These are phyloP conservation scores for Prosapia bicincta DNA, from an alignment of 2,888 invertebrate genomes.

Conservation along the genomic window DNA sequence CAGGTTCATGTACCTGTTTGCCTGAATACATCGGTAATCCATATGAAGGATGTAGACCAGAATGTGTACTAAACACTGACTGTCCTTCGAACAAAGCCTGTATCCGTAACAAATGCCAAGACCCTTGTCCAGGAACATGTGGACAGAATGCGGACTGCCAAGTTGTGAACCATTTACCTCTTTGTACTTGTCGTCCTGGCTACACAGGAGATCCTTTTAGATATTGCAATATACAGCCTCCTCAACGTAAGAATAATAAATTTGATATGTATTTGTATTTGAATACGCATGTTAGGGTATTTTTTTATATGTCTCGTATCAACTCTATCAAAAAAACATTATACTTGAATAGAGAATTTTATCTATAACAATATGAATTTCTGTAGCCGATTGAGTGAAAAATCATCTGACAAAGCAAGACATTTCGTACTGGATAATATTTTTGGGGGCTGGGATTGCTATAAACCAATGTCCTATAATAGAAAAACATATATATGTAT, in stretches of 20 bases:
- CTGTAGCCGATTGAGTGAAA: too few relatives aligned
- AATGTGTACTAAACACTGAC: conserved; percentile 48
- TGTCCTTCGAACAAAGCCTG: conserved; percentile 48
- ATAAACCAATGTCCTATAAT: too few relatives aligned
- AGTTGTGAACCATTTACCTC: conserved; percentile 52
- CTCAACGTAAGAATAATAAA: background rate
- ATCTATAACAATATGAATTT: too few relatives aligned
- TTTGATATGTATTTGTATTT: too few relatives aligned
- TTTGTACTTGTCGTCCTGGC: conserved; percentile 58
- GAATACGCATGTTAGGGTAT: too few relatives aligned
- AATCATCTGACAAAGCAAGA: too few relatives aligned
- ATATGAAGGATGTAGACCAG: conserved; percentile 55
- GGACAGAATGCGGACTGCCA: conserved; percentile 52
- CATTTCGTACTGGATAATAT: too few relatives aligned
- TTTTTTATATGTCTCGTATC: too few relatives aligned
- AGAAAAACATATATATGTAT: too few relatives aligned
- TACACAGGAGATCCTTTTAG: conserved; percentile 52
- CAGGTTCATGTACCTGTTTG: conserved; percentile 68
- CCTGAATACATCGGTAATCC: conserved; percentile 67
- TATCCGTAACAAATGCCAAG: conserved; percentile 49
- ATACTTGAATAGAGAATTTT: too few relatives aligned
- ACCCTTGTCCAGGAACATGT: conserved; percentile 52
- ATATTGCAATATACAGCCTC: conserved; percentile 53
- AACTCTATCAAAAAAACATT: too few relatives aligned
- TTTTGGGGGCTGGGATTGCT: too few relatives aligned